Conservation (phyloP, 1,140 invertebrate genomes). For the Drosophila ironensis region DNA sequence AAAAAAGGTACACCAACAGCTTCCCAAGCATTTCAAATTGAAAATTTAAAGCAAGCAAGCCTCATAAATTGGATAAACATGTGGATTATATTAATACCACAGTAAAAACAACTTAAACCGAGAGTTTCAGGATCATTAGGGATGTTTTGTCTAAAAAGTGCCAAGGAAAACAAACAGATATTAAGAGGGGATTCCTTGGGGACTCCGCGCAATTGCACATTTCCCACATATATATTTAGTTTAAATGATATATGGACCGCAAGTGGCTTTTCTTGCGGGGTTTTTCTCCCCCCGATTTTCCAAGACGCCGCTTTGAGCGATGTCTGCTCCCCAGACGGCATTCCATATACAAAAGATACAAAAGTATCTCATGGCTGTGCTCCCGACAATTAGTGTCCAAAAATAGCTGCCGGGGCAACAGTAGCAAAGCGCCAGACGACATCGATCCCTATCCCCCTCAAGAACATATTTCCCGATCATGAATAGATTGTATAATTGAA, state of each 20-base stretch:
- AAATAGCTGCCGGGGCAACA: constrained; percentile 14
- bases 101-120: constrained; percentile 2
- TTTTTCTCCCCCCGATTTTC: not conserved
- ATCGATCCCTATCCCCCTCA: constrained; percentile 4
- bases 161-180: constrained; percentile 34
- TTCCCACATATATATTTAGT: constrained; percentile 4
- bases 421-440: constrained; percentile 4
- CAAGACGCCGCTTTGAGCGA: not conserved
- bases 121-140: constrained; percentile 27
- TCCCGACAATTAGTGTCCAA: constrained; percentile 31
- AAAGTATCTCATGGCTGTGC: constrained; percentile 34
- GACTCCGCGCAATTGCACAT: not conserved
- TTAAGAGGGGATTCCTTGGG: constrained; percentile 14
- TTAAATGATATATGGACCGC: constrained; percentile 34
- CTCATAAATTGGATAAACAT: not conserved
- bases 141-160: constrained; percentile 19
- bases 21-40: not conserved
- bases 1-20: too few relatives aligned
- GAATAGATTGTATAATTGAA: not conserved
- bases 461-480: not conserved
- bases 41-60: not conserved
- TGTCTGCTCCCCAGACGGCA: constrained; percentile 29
- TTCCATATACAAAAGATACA: constrained; percentile 12
- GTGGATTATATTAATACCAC: constrained; percentile 2
- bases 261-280: constrained; percentile 32